Percentiles rank a stretch among this genome's conserved stretches.
Evolutionary conservation across 2,113 vertebrate genomes (phyloP).

Genomic region (Aythya baeri): DNA sequence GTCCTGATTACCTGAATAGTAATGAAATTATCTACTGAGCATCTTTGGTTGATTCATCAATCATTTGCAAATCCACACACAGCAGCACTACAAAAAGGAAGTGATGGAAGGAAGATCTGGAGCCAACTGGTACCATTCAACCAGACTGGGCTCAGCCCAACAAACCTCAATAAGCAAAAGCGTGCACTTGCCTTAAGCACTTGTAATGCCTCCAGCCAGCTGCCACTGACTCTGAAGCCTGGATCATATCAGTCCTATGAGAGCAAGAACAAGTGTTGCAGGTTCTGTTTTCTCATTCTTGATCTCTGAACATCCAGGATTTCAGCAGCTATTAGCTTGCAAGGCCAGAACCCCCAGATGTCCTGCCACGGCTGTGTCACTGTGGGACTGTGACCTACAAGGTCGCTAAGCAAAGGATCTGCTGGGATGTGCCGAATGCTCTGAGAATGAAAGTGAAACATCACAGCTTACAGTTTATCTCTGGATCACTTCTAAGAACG

Average conservation of each 20-base stretch:
- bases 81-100: neutral
- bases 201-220: neutral
- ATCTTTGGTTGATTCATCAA: neutral
- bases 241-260: neutral
- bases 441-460: neutral
- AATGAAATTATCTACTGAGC: neutral
- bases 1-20: neutral
- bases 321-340: neutral
- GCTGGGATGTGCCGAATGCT: neutral
- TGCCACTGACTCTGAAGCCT: neutral
- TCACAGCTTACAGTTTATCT: neutral
- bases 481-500: conserved; percentile 36
- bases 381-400: neutral
- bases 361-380: neutral
- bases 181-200: neutral
- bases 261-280: neutral
- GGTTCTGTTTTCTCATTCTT: neutral
- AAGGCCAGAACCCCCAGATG: neutral
- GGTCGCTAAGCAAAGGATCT: neutral
- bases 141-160: neutral
- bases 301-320: neutral
- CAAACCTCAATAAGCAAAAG: neutral
- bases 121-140: neutral
- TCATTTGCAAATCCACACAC: neutral
- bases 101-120: neutral